Conservation (phyloP, 1,140 invertebrate genomes). For the Papilio glaucus region DNA sequence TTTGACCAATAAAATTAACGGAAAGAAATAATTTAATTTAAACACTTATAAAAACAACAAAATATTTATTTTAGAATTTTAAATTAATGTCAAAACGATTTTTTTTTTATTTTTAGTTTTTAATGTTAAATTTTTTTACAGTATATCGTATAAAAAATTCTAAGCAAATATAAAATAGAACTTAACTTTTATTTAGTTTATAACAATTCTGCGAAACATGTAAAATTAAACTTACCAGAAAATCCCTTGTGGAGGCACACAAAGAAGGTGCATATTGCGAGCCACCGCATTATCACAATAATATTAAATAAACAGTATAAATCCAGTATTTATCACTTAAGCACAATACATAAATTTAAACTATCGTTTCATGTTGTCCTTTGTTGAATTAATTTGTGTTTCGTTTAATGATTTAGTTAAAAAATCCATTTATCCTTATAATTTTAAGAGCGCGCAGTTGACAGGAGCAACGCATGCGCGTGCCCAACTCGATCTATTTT, state of each 20-base stretch:
- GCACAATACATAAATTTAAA: background rate
- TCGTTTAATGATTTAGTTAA: constrained; percentile 46
- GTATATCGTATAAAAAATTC: no score
- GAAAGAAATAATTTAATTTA: no score
- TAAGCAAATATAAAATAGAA: no score
- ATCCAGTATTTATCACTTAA: constrained; percentile 7
- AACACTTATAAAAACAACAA: no score
- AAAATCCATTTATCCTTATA: constrained; percentile 60
- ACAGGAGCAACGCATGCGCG: constrained; percentile 58
- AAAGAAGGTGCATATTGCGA: constrained; percentile 42
- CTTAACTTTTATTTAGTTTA: background rate
- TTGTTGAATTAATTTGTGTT: constrained; percentile 38
- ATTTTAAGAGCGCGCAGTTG: constrained; percentile 49
- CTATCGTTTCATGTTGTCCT: constrained; percentile 24
- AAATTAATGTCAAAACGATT: no score
- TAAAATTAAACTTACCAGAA: constrained; percentile 41
- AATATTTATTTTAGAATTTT: no score
- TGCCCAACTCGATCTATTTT: constrained; percentile 67
- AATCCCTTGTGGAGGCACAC: constrained; percentile 37
- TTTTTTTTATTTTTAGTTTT: no score
- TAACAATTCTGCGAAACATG: background rate
- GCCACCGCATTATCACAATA: constrained; percentile 53
- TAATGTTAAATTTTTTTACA: no score
- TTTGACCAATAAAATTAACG: no score
- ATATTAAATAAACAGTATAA: constrained; percentile 47